Base-by-base conservation (phyloP, 2,113 vertebrate genomes). In the Theristicus caerulescens region DNA sequence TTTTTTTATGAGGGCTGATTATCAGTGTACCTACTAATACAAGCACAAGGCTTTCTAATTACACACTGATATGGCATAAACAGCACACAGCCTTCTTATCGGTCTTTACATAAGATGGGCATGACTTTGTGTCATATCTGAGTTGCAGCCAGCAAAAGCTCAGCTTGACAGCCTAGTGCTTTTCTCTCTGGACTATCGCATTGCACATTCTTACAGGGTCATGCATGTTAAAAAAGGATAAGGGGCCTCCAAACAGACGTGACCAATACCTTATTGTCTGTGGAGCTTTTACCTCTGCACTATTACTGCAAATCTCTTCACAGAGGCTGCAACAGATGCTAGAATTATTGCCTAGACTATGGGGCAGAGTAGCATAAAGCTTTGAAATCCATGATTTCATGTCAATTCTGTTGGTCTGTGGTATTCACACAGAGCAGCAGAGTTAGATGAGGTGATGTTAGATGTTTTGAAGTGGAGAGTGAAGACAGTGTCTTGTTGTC, bases 201-300 rank as follows among this genome's bases (percentile, higher is more conserved):
- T 72, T 96, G 74, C 95, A 91, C 95, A 97, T 97, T 95, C 94
- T 96, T 95, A 61, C n/a, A 67, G 93, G 65, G 95, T 93, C 94
- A 89, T 66, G 52, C 70, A 47, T 25, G 80, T 82, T 90, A 71
- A 91, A 90, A 90, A 94, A 29, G 74, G 90, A 66, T 90, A 81
- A 94, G 64, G 31, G 31, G 57, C 64, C 77, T 69, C 80, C 77
- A 59, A 15, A 86, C 57, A 94, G 71, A 31, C 17, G 11, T 86
- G 65, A 82, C 69, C 2, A 6, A 62, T 81, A 88, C 61, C 31
- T 90, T 92, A 87, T 77, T 93, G 67, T 95, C 62, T 73, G 22
- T 31, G 29, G 21, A 72, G 59, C 36, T 97, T 90, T 93, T 80
- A 67, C 49, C 38, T 90, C 51, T 69, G 31, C 46, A 6, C 20